Evolutionary conservation across 2,888 invertebrate species (phyloP), one percentile per base, ranked within the genome.

Genomic region (Himalopsyche anomala): DNA sequence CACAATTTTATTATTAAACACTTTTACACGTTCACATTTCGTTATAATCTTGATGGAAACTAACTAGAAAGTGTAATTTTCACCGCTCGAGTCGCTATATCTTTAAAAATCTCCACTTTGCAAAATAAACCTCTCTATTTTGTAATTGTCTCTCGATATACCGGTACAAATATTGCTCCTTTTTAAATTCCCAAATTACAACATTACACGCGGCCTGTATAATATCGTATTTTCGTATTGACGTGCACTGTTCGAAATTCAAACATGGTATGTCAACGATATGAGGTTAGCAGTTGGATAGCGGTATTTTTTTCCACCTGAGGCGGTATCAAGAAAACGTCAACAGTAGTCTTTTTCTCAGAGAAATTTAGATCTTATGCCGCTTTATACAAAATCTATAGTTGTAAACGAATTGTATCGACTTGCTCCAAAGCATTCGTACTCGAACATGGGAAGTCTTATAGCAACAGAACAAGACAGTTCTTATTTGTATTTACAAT

Each of bases 231-330:
- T 62, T 62, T 62, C 62, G n/a, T 62, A 62, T 62, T 62, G 62
- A 62, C 62, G 62, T 80, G 45, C 38, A 45, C 74, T 28, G 62
- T 17, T 38, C 85, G 83, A 54, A 86, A 38, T n/a, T 51, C 56
- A 36, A 83, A 86, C 85, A 56, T 83, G 85, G 85, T 83, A 86
- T 86, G 85, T 86, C 83, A 80, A 56, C 85, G 83, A 83, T 86
- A 86, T 86, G 85, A 83, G 85, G 85, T 86, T 86, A 86, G 83
- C 83, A 82, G 85, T 83, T 83, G 85, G 85, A 38, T 86, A 86
- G 85, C 85, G 85, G 85, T 86, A 86, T 86, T 86, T 86, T 28
- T 85, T 86, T 83, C 85, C 85, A 55, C 85, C 85, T 36, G 56
- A 55, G 55, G 83, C 83, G 38, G 38, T 55, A 36, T 80, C 19